These are phyloP conservation scores for Cavia porcellus DNA, from an alignment of 2,113 vertebrate species.

Conservation along the genomic window DNA sequence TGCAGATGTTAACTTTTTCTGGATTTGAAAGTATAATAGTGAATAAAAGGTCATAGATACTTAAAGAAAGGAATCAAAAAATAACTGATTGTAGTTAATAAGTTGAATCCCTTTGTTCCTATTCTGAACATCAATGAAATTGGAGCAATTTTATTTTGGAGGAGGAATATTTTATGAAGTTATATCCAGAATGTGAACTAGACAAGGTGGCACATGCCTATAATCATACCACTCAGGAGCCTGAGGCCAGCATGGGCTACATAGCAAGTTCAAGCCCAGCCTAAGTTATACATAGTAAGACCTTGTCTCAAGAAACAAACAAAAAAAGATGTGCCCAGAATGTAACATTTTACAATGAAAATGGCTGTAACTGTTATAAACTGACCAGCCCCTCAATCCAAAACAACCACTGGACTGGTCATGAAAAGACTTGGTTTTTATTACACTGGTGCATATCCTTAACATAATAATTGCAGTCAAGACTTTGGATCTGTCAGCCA, in stretches of 20 bases:
- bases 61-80: conserved; percentile 48
- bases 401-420: background rate
- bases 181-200: background rate
- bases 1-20: conserved; percentile 43
- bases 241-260: background rate
- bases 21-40: conserved; percentile 46
- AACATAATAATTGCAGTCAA: background rate
- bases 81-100: background rate
- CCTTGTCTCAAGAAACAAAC: background rate
- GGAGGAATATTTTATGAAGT: background rate
- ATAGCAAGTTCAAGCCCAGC: background rate
- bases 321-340: background rate
- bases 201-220: background rate
- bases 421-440: conserved; percentile 4
- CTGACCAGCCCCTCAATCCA: background rate
- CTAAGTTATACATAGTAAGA: background rate
- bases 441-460: background rate
- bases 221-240: background rate
- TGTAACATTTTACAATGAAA: conserved; percentile 20
- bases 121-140: background rate
- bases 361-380: background rate
- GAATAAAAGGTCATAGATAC: background rate
- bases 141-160: background rate
- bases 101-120: background rate
- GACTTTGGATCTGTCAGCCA: conserved; percentile 21